Conservation (phyloP, 2,888 invertebrate species). For the Crepidodera aurea region DNA sequence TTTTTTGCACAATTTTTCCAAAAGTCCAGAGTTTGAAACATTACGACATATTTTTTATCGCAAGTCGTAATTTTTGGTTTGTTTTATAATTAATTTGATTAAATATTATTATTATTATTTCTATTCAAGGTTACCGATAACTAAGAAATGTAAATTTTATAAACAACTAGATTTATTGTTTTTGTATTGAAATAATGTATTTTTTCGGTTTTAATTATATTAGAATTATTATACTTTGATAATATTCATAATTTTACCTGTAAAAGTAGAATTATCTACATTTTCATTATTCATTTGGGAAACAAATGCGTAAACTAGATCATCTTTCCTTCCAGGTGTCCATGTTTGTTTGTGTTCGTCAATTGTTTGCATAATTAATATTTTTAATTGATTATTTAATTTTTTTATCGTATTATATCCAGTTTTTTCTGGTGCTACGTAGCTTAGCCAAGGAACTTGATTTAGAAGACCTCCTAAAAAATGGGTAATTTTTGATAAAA, state of each 20-base stretch:
- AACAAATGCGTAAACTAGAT: slow-evolving; percentile 71
- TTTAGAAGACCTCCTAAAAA: slow-evolving; percentile 61
- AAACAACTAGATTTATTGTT: too few relatives aligned
- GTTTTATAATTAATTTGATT: too few relatives aligned
- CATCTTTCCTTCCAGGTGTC: slow-evolving; percentile 61
- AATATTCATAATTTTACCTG: slow-evolving; percentile 61
- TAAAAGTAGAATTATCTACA: slow-evolving; percentile 56
- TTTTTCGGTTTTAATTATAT: too few relatives aligned
- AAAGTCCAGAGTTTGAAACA: too few relatives aligned
- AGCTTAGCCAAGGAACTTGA: slow-evolving; percentile 70
- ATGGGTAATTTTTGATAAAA: not conserved
- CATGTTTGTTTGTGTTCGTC: slow-evolving; percentile 65
- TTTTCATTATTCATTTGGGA: slow-evolving; percentile 65
- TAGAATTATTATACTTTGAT: too few relatives aligned
- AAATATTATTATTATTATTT: too few relatives aligned
- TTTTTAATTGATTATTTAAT: slow-evolving; percentile 66
- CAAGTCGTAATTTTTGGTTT: too few relatives aligned
- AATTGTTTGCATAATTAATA: slow-evolving; percentile 67
- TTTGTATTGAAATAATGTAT: too few relatives aligned
- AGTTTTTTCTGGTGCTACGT: slow-evolving; percentile 67
- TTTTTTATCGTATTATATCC: slow-evolving; percentile 68
- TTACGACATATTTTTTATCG: too few relatives aligned
- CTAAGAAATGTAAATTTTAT: too few relatives aligned
- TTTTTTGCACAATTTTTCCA: too few relatives aligned
- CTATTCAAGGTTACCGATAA: too few relatives aligned